Evolutionary conservation across 1,140 invertebrate species (phyloP).

Genomic region (Solenopsis fugax): DNA sequence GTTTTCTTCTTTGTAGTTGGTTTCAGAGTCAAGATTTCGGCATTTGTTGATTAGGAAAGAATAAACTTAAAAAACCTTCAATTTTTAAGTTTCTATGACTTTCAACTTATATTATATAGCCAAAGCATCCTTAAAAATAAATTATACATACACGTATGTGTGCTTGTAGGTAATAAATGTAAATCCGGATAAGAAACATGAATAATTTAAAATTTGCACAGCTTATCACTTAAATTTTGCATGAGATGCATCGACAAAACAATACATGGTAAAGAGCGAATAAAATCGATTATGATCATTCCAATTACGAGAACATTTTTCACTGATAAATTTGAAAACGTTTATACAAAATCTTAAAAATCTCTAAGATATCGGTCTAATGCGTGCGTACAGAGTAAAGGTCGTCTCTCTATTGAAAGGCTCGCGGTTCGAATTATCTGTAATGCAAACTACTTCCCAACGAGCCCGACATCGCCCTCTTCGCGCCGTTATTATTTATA

Average conservation of each 20-base stretch:
- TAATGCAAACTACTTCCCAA: constrained; percentile 3
- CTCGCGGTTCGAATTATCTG: constrained; percentile 25
- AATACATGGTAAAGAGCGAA: not conserved
- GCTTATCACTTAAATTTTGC: not conserved
- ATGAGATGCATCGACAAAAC: not conserved
- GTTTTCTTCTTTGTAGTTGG: too few relatives aligned
- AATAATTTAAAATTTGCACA: not conserved
- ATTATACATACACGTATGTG: not conserved
- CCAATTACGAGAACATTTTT: not conserved
- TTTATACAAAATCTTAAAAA: not conserved
- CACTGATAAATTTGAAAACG: not conserved
- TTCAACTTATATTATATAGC: too few relatives aligned
- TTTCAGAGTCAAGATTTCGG: too few relatives aligned
- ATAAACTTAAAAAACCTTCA: too few relatives aligned
- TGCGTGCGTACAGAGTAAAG: not conserved
- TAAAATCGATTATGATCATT: not conserved
- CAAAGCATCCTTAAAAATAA: not conserved
- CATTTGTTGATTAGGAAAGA: too few relatives aligned
- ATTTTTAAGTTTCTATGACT: too few relatives aligned
- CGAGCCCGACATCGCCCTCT: not conserved
- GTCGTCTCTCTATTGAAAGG: not conserved
- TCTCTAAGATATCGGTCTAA: constrained; percentile 8
- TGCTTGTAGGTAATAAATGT: not conserved
- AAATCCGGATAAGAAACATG: not conserved
- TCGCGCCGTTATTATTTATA: constrained; percentile 55